phyloP scores from a whole-genome alignment of 2,888 invertebrate species.

The Netelia melanura region DNA sequence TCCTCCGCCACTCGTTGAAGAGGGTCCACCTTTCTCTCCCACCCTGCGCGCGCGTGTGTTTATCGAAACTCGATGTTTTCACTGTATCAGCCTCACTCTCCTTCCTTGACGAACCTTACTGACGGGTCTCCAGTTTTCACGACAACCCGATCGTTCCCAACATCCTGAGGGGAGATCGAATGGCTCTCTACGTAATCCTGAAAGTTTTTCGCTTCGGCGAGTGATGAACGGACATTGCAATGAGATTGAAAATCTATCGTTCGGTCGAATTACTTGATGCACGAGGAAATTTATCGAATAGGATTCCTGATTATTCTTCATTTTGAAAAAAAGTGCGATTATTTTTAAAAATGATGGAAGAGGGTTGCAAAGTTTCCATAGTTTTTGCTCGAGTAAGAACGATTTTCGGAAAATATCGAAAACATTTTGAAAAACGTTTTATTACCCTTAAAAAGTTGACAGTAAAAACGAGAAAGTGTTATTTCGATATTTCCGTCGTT shows the following conservation, averaged over 20 bases:
- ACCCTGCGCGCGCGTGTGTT: neutral
- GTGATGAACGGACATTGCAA: conserved; percentile 39
- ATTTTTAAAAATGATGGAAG: no score
- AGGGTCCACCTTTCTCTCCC: neutral
- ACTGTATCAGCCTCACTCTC: neutral
- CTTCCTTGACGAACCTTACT: neutral
- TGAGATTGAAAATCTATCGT: conserved; percentile 3
- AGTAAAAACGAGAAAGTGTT: no score
- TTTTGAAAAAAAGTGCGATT: no score
- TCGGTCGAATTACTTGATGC: conserved; percentile 20
- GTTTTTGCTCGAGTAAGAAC: no score
- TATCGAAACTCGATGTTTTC: neutral
- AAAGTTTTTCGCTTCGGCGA: conserved; percentile 12
- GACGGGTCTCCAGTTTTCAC: conserved; percentile 1
- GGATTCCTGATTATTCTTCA: no score
- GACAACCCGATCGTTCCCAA: conserved; percentile 10
- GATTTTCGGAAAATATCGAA: no score
- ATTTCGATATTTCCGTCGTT: no score
- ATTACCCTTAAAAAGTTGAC: no score
- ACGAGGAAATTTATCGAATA: neutral
- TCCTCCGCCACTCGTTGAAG: neutral
- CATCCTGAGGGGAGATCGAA: neutral
- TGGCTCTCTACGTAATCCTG: conserved; percentile 2
- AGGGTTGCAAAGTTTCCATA: no score
- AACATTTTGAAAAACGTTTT: no score